These are phyloP conservation scores for Melanotaenia maccullochi DNA, from an alignment of 2,797 vertebrate species.

Conservation along the genomic window DNA sequence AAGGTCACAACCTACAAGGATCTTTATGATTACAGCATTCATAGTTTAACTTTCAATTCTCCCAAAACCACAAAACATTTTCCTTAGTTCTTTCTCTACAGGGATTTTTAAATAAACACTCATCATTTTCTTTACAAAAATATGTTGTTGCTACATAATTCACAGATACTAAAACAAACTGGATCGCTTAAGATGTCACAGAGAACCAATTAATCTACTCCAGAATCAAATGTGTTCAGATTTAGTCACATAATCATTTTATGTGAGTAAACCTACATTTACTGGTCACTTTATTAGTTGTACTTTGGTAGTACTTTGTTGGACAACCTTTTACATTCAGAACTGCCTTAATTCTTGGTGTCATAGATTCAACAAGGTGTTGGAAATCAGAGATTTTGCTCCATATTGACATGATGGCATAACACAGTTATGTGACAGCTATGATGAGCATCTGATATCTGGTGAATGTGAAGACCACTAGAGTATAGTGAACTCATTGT, in stretches of 20 bases:
- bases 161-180: background rate
- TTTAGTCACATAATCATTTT: background rate
- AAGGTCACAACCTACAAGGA: constrained; percentile 4
- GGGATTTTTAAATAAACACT: background rate
- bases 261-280: background rate
- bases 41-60: background rate
- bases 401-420: too few species aligned
- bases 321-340: too few species aligned
- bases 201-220: background rate
- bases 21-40: constrained; percentile 40
- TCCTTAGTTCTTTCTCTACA: background rate
- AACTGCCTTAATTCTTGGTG: too few species aligned
- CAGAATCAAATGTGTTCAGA: background rate
- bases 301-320: too few species aligned
- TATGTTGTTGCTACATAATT: background rate
- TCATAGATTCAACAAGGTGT: too few species aligned
- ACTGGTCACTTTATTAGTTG: too few species aligned
- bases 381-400: too few species aligned
- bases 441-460: too few species aligned
- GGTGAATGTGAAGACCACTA: too few species aligned
- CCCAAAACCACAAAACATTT: constrained; percentile 9
- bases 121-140: background rate
- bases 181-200: background rate
- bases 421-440: too few species aligned
- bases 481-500: too few species aligned